Base-by-base conservation (phyloP, 92 coral and sea anemone genomes). In the Heteractis magnifica region DNA sequence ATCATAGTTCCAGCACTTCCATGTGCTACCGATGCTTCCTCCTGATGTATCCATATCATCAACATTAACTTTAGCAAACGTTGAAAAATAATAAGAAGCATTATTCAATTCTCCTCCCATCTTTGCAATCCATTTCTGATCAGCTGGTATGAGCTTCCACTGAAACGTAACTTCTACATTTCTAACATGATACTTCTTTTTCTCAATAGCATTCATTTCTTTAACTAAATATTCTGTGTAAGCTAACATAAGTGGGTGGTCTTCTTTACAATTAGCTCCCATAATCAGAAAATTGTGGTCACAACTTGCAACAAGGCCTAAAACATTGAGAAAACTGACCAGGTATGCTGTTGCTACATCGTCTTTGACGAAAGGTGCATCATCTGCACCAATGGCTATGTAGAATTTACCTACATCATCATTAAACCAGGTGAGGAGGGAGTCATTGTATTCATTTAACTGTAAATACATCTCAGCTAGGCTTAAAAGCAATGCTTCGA, bases 401-500 rank as follows among this genome's bases (percentile, higher is more conserved):
- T 65, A 65, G 72, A 65, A 65, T 65, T 65, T 65, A 3, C 72
- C 72, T 65, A 65, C 72, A 5, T 65, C 72, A 5, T 34, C 1
- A 34, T 34, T 65, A 4, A 10, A 65, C 72, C 72, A 65, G 19
- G 72, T 65, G 10, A 71, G 76, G 51, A 71, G 76, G 76, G 76
- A 71, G 76, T 71, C 76, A 65, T 65, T 65, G 76, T 10, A 71
- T 71, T 71, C 49, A 21, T 71, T 71, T 71, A 71, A 71, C 9
- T 71, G 48, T 71, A 23, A 71, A 71, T 71, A 71, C 76, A 71
- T 71, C 76, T 71, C 49, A 71, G 76, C 76, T 71, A 71, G 1
- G 76, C 52, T 71, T 71, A 71, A 7, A 71, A 71, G 76, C 49
- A 71, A 60, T 60, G 68, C 18, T 60, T 60, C 68, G 14, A 60